Conservation (phyloP, 2,888 invertebrate genomes). For the Heliothis peltigera region DNA sequence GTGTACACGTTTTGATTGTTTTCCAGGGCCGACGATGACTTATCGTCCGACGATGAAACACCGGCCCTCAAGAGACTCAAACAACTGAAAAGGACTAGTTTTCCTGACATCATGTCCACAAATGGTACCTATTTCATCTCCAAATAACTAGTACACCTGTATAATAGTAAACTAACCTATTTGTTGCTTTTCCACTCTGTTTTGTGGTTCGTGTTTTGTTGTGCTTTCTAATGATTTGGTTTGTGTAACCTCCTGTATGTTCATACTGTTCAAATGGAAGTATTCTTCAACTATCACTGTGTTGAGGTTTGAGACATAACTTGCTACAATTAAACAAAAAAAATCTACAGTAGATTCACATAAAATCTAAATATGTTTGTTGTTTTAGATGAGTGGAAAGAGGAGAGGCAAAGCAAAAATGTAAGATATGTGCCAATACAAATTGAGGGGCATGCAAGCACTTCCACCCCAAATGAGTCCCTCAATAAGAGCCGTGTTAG, state of each 20-base stretch:
- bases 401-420: conserved; percentile 71
- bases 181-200: background rate
- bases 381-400: conserved; percentile 73
- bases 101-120: conserved; percentile 77
- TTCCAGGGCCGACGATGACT: conserved; percentile 84
- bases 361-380: background rate
- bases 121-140: conserved; percentile 71
- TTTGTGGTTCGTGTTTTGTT: background rate
- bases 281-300: background rate
- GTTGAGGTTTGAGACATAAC: background rate
- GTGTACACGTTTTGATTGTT: conserved; percentile 53
- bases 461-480: conserved; percentile 82
- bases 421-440: conserved; percentile 84
- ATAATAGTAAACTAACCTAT: conserved; percentile 27
- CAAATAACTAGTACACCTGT: background rate
- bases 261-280: background rate
- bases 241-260: background rate
- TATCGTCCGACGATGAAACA: conserved; percentile 81
- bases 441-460: conserved; percentile 82
- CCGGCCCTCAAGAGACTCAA: conserved; percentile 82
- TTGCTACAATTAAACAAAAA: no score
- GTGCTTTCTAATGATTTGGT: background rate
- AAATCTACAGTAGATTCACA: background rate
- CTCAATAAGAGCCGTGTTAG: conserved; percentile 65
- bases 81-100: conserved; percentile 77